These are phyloP conservation scores for Apolygus lucorum DNA, from an alignment of 1,140 invertebrate species.

Conservation along the genomic window DNA sequence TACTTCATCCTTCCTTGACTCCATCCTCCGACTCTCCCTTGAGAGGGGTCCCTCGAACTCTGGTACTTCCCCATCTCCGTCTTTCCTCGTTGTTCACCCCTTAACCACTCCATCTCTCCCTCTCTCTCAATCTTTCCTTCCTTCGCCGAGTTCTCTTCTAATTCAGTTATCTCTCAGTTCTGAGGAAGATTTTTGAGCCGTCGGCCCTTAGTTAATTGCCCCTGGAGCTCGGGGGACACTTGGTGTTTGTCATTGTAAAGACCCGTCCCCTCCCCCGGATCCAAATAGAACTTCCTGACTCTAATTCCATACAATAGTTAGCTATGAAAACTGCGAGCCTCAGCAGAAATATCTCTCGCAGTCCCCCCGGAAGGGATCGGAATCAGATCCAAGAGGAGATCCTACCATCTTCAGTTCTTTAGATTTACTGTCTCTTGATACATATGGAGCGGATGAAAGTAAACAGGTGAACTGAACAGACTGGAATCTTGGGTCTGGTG, in stretches of 20 bases:
- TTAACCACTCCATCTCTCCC: slow-evolving; percentile 13
- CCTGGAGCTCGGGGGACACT: background rate
- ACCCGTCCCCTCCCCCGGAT: background rate
- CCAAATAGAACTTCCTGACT: no score
- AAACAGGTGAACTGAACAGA: no score
- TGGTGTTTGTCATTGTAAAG: background rate
- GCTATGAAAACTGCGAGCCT: no score
- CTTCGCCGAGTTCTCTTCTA: slow-evolving; percentile 2
- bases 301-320: no score
- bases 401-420: no score
- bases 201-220: background rate
- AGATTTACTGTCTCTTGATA: no score
- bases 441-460: no score
- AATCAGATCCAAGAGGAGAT: no score
- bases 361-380: no score
- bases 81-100: slow-evolving; percentile 22
- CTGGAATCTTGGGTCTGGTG: no score
- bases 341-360: background rate
- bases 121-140: slow-evolving; percentile 4
- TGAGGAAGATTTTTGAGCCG: background rate
- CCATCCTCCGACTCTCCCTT: no score
- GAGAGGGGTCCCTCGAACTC: no score
- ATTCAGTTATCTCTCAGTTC: background rate
- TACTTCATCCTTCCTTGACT: slow-evolving; percentile 27
- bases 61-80: slow-evolving; percentile 9